Base-by-base conservation (phyloP, 2,797 vertebrate species). In the Galagoides demidoff region DNA sequence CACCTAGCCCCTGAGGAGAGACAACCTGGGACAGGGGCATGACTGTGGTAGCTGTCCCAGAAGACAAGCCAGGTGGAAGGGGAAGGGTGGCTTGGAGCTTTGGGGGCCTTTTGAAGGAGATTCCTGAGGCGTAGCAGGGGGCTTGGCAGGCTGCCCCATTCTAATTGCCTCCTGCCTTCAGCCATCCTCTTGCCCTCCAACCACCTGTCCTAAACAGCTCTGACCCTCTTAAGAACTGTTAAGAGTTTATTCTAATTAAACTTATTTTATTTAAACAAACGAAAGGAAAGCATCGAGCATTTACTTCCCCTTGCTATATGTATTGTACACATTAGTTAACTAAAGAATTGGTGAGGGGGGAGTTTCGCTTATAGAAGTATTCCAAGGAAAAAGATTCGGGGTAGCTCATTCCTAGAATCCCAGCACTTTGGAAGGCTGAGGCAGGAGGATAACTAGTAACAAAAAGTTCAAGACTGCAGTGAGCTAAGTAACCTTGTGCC, bases 1-100 rank as follows among this genome's bases (percentile, higher is more conserved):
- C 0, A 0, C 29, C 81, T 45, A 22, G 64, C 14, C 20, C 57
- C 73, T 34, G 31, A 7, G 4, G n/a, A 22, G 13, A 20, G 45
- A 34, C 0, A 39, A 25, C 45, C 82, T 78, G 22, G 52, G 13
- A 39, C 20, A 11, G 22, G n/a, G 43, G n/a, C 71, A 71, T 27
- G 25, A 31, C 0, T 13, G 55, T 55, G 45, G 55, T 59, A 45
- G 14, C 71, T 20, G 29, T 34, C 73, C 43, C 22, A 2, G 14
- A 49, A 17, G 23, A 49, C 34, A 94, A 74, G 34, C 19, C 14
- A 29, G 73, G 43, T 12, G 19, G 9, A 17, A 37, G 14, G 0
- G 0, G 11, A 31, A 52, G 13, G 25, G 12, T 64, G 31, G 22
- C 23, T 20, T 3, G 6, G 34, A 20, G 6, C 34, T 78, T 20